Evolutionary conservation across 2,113 vertebrate species (phyloP).

Genomic region (Apteryx mantelli): DNA sequence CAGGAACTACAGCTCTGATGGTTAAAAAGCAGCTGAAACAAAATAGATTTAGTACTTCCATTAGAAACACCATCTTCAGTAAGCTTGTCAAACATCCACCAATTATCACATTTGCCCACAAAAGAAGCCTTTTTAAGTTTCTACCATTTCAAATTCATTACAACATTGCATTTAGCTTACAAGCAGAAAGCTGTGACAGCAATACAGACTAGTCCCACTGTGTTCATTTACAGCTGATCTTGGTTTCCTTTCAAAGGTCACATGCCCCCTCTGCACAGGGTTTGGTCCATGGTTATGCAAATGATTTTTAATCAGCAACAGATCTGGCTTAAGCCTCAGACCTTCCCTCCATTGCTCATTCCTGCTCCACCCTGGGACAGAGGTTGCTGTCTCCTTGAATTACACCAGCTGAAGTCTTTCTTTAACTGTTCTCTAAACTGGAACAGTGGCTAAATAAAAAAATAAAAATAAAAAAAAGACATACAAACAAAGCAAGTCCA

Average conservation of each 20-base stretch:
- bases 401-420: not conserved
- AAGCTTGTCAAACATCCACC: not conserved
- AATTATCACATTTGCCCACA: not conserved
- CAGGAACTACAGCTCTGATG: not conserved
- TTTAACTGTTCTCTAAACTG: not conserved
- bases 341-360: not conserved
- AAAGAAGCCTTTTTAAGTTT: not conserved
- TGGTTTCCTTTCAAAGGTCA: not conserved
- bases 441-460: not conserved
- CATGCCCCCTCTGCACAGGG: not conserved
- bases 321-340: not conserved
- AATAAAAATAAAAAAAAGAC: not conserved
- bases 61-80: not conserved
- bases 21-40: not conserved
- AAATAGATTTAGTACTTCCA: not conserved
- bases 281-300: not conserved
- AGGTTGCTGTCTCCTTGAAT: not conserved
- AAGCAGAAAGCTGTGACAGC: not conserved
- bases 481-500: not conserved
- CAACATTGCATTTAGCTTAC: not conserved
- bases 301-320: not conserved
- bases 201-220: not conserved
- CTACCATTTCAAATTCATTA: not conserved
- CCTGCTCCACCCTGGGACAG: not conserved
- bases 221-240: fast-evolving